phyloP scores from a whole-genome alignment of 2,888 invertebrate genomes.

The Sarcophaga caerulescens region DNA sequence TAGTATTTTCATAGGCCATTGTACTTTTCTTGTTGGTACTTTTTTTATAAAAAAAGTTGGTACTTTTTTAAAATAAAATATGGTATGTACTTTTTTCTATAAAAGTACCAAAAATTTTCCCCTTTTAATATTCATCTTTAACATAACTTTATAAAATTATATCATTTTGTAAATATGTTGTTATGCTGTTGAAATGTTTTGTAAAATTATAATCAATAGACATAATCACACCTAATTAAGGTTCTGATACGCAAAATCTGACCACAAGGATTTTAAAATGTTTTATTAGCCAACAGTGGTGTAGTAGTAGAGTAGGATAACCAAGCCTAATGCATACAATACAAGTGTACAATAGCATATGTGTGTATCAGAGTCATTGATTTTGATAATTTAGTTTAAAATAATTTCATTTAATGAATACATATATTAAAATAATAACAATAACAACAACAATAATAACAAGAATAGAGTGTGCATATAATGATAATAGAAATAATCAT shows the following conservation, averaged over 20 bases:
- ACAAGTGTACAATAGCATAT: too few relatives aligned
- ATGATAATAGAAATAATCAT: neutral
- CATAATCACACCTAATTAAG: conserved; percentile 27
- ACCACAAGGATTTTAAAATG: conserved; percentile 39
- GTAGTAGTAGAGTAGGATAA: too few relatives aligned
- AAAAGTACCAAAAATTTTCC: too few relatives aligned
- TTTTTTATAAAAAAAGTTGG: too few relatives aligned
- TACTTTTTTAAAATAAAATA: too few relatives aligned
- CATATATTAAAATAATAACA: conserved; percentile 35
- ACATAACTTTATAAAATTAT: neutral
- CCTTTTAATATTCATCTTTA: neutral
- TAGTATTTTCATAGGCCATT: too few relatives aligned
- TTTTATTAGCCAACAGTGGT: neutral
- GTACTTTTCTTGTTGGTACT: too few relatives aligned
- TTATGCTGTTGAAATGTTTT: neutral
- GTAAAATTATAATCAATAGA: neutral
- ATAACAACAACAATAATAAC: conserved; percentile 25
- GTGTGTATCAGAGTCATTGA: neutral
- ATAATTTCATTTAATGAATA: conserved; percentile 23
- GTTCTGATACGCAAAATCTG: conserved; percentile 15
- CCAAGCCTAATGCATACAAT: too few relatives aligned
- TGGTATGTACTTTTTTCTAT: too few relatives aligned
- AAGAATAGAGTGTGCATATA: conserved; percentile 20
- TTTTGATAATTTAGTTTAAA: conserved; percentile 11
- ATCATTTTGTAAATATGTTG: neutral